phyloP scores from a whole-genome alignment of 2,797 vertebrate genomes.

The Eulemur mongoz region DNA sequence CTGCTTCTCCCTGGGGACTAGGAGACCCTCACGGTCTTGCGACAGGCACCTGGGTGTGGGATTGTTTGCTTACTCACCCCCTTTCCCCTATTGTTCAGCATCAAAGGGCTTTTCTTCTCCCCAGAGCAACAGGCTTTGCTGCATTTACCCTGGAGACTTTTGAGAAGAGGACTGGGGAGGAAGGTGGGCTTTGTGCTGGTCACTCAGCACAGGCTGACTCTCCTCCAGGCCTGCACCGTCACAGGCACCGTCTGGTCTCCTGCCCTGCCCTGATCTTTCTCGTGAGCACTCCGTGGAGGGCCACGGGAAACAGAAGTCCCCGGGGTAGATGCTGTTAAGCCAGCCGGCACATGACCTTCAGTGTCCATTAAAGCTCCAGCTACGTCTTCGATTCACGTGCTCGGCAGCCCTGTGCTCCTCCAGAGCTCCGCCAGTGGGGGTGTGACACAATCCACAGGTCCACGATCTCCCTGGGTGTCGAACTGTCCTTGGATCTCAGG shows the following conservation, averaged over 20 bases:
- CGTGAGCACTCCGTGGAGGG: fast-evolving
- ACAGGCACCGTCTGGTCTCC: not conserved
- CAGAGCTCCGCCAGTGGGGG: fast-evolving
- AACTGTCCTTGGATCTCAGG: not conserved
- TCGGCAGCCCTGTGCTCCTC: no score
- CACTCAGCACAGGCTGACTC: no score
- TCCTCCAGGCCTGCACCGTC: not conserved
- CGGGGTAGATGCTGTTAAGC: no score
- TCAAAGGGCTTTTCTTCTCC: no score
- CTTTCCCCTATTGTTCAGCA: no score
- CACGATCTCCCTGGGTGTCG: fast-evolving
- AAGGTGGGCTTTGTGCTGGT: no score
- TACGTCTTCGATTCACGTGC: not conserved
- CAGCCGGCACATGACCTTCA: fast-evolving
- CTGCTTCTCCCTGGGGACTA: not conserved
- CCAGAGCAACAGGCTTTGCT: not conserved
- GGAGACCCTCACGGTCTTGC: no score
- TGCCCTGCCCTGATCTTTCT: not conserved
- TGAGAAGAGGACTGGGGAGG: not conserved
- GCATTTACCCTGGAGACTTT: not conserved
- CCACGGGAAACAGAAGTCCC: not conserved
- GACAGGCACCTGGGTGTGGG: not conserved
- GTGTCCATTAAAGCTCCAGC: not conserved
- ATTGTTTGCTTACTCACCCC: no score
- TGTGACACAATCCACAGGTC: not conserved